Base-by-base conservation (phyloP, 92 coral and sea anemone genomes). In the Bergia sp. region DNA sequence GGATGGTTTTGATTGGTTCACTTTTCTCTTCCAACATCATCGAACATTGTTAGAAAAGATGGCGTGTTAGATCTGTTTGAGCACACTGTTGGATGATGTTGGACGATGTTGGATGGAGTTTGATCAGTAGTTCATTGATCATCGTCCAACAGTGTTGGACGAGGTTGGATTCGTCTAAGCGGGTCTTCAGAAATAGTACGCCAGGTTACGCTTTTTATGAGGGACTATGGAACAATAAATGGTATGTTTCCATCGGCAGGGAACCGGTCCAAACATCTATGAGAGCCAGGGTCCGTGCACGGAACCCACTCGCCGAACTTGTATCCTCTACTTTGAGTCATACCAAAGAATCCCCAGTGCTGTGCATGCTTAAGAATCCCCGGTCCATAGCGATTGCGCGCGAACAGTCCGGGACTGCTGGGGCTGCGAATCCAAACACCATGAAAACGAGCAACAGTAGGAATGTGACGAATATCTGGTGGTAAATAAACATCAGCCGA, bases 231-330 rank as follows among this genome's bases (percentile, higher is more conserved):
- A 29, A 92, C 92, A 41, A 80, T 23, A 43, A 89, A 86, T 7
- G 94, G 92, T n/a, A 92, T 86, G 77, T 92, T 85, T 2, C 94
- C 94, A 78, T 92, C 94, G 2, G 89, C 91, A 66, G 91, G 91
- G 39, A 92, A 92, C 50, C 66, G 38, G 2, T 86, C 81, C 73
- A 90, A 39, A 44, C 92, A 90, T 15, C 86, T 47, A 39, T 90
- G 92, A 50, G 80, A 82, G 9, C 73, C 69, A 13, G 92, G 86
- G 7, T 76, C 88, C 23, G 87, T 10, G 65, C 94, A 92, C 1
- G 73, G 39, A 40, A 42, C 21, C 50, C 89, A 91, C 20, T 49
- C 57, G 23, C 94, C 94, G 65, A 80, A 38, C 4, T 21, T 38
- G 71, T 92, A 92, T 16, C 71, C 65, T 18, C 49, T 38, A 73